phyloP scores from a whole-genome alignment of 2,888 invertebrate species.

The Rhagonycha lutea region DNA sequence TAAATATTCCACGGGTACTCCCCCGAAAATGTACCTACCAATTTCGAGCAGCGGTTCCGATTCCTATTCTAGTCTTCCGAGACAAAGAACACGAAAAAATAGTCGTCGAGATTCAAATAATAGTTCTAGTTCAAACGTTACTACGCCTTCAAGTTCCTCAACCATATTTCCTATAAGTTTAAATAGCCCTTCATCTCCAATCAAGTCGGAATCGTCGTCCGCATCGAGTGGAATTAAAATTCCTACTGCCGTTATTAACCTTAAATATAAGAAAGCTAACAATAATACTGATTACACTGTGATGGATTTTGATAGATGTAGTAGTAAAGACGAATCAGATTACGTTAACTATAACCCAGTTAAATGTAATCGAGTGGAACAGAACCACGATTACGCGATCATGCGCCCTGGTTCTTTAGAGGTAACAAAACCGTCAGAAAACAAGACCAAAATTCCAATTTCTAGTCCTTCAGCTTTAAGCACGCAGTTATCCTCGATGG shows the following conservation, averaged over 20 bases:
- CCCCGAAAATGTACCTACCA: slow-evolving; percentile 58
- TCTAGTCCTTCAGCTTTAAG: slow-evolving; percentile 42
- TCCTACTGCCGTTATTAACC: slow-evolving; percentile 44
- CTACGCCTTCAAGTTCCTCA: slow-evolving; percentile 63
- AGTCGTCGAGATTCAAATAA: slow-evolving; percentile 55
- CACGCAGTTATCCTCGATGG: slow-evolving; percentile 38
- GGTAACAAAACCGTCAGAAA: slow-evolving; percentile 34
- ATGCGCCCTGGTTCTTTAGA: slow-evolving; percentile 30
- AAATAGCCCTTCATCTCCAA: slow-evolving; percentile 69
- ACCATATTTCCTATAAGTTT: slow-evolving; percentile 72
- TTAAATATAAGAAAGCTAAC: slow-evolving; percentile 32
- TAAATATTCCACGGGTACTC: slow-evolving; percentile 52
- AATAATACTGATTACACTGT: slow-evolving; percentile 45
- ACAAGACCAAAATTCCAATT: slow-evolving; percentile 19
- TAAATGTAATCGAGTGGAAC: slow-evolving; percentile 5
- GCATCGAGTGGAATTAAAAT: slow-evolving; percentile 40
- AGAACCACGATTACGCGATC: slow-evolving; percentile 31
- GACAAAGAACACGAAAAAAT: slow-evolving; percentile 48
- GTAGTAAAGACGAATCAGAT: slow-evolving; percentile 38
- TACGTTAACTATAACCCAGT: slow-evolving; percentile 52
- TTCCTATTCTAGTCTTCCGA: slow-evolving; percentile 55
- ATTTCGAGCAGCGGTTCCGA: slow-evolving; percentile 54
- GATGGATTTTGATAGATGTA: slow-evolving; percentile 47
- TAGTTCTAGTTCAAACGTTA: slow-evolving; percentile 54
- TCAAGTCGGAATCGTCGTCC: slow-evolving; percentile 47